Percentiles rank a stretch among this genome's conserved stretches.
Conservation (phyloP, 2,113 vertebrate genomes). For the Hippocampus abdominalis region DNA sequence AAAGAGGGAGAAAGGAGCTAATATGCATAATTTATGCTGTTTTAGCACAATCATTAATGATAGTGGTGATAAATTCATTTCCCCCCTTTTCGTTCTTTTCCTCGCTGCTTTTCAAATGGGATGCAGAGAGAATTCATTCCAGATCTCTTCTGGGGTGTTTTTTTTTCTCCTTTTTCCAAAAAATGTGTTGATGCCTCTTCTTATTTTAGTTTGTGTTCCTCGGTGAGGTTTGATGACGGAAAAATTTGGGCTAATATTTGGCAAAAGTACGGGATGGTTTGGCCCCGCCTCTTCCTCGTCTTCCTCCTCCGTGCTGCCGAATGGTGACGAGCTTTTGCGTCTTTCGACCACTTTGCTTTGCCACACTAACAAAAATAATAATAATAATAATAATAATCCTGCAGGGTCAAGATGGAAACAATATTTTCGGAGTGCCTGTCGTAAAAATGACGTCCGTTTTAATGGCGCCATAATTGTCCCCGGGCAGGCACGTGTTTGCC, state of each 20-base stretch:
- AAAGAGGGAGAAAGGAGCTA: slow-evolving; percentile 76
- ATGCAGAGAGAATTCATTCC: slow-evolving; percentile 80
- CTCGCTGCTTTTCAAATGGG: slow-evolving; percentile 37
- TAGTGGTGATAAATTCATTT: slow-evolving; percentile 94
- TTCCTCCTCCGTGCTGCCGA: slow-evolving; percentile 74
- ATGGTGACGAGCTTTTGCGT: slow-evolving; percentile 80
- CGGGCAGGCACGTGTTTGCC: background rate
- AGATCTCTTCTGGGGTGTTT: slow-evolving; percentile 86
- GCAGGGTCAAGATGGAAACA: slow-evolving; percentile 84
- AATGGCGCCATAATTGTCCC: slow-evolving; percentile 9
- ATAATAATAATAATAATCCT: slow-evolving; percentile 55
- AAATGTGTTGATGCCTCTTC: background rate
- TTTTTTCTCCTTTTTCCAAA: slow-evolving; percentile 77
- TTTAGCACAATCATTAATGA: slow-evolving; percentile 99
- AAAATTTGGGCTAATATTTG: background rate
- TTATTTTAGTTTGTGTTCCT: background rate
- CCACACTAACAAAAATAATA: slow-evolving; percentile 77
- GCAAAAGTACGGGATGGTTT: slow-evolving; percentile 82
- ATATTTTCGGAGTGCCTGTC: slow-evolving; percentile 68
- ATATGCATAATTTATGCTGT: slow-evolving; percentile 99
- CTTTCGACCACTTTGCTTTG: slow-evolving; percentile 29
- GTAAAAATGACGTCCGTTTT: slow-evolving; percentile 27
- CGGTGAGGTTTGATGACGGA: background rate
- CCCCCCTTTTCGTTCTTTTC: slow-evolving; percentile 52
- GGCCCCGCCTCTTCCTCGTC: slow-evolving; percentile 78